These are phyloP conservation scores for Nycteola revayana DNA, from an alignment of 2,888 invertebrate species.

Conservation along the genomic window DNA sequence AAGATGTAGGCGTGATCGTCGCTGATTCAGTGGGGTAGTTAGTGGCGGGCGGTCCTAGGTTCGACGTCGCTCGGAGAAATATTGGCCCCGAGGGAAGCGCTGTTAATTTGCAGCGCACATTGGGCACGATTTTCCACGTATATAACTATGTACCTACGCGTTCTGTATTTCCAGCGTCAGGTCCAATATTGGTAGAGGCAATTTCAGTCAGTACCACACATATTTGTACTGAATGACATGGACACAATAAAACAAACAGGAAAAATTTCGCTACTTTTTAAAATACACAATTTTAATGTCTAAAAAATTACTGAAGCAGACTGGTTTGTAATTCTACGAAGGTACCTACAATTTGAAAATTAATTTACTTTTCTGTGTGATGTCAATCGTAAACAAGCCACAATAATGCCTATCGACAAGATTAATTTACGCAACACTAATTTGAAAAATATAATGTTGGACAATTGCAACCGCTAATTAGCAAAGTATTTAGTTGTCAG, in stretches of 20 bases:
- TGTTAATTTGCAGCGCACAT: slow-evolving; percentile 77
- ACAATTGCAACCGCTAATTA: slow-evolving; percentile 37
- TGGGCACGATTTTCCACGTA: slow-evolving; percentile 72
- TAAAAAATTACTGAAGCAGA: no score
- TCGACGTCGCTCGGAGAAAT: slow-evolving; percentile 76
- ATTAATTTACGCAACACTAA: slow-evolving; percentile 36
- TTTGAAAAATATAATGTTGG: slow-evolving; percentile 33
- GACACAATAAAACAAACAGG: no score
- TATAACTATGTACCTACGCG: slow-evolving; percentile 38
- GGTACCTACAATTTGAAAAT: no score
- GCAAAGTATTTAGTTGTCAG: slow-evolving; percentile 35
- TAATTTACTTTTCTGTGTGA: no score
- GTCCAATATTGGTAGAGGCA: slow-evolving; percentile 40
- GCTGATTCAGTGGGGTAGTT: slow-evolving; percentile 81
- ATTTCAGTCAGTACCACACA: neutral
- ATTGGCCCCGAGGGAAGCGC: slow-evolving; percentile 74
- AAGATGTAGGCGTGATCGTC: slow-evolving; percentile 80
- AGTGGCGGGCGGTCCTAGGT: slow-evolving; percentile 76
- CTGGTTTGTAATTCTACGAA: no score
- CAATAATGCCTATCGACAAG: no score
- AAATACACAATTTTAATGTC: no score
- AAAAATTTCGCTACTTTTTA: no score
- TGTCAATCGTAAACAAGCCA: no score
- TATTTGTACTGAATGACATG: no score
- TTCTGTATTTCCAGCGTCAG: slow-evolving; percentile 35